phyloP scores from a whole-genome alignment of 2,888 invertebrate genomes.

The Rhyacophila evoluta region DNA sequence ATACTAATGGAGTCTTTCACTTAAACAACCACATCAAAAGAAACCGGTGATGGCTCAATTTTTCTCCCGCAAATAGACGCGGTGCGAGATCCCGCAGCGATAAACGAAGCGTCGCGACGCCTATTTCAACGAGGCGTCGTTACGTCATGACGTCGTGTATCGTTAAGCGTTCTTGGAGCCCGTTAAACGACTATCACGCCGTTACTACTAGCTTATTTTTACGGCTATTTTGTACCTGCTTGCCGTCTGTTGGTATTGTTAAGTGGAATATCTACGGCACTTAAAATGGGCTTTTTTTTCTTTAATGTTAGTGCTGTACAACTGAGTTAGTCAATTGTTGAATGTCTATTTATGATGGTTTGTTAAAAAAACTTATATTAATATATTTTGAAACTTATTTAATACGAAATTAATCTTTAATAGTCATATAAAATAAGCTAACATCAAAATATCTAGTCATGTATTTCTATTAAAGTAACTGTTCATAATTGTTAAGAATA shows the following conservation, averaged over 20 bases:
- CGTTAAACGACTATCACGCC: constrained; percentile 38
- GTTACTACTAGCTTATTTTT: constrained; percentile 33
- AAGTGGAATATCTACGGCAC: neutral
- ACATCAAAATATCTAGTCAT: too few relatives aligned
- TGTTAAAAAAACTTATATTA: too few relatives aligned
- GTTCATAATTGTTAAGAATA: too few relatives aligned
- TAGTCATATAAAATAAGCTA: too few relatives aligned
- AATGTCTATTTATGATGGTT: too few relatives aligned
- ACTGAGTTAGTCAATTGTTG: neutral
- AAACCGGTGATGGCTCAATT: neutral
- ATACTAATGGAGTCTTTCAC: neutral
- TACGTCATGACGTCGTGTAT: constrained; percentile 36
- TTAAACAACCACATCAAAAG: neutral
- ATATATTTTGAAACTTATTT: too few relatives aligned
- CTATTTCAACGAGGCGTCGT: neutral
- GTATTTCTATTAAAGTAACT: too few relatives aligned
- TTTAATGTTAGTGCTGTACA: neutral
- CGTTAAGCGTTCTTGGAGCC: constrained; percentile 37
- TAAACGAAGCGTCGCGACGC: neutral
- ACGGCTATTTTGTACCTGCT: neutral
- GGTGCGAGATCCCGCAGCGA: constrained; percentile 15
- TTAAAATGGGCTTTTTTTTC: constrained; percentile 19
- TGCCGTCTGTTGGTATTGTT: constrained; percentile 5
- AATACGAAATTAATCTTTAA: too few relatives aligned
- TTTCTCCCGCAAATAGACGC: constrained; percentile 20